Percentiles rank a stretch among this genome's conserved stretches.
Evolutionary conservation across 2,113 vertebrate genomes (phyloP).

Genomic region (Myrmecophaga tridactyla): DNA sequence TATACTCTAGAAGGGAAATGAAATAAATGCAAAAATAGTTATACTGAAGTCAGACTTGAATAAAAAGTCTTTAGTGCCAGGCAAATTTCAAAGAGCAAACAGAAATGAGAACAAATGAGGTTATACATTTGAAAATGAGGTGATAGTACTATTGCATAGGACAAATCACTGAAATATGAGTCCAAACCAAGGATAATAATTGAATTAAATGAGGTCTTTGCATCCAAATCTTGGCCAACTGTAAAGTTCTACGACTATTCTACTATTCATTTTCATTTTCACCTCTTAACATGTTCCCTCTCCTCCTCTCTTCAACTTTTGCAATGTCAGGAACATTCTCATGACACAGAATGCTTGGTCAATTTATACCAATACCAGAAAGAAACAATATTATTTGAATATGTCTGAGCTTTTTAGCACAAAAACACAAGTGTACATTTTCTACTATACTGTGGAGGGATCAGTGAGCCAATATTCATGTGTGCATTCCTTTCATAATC

Average conservation of each 20-base stretch:
- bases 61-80: background rate
- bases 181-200: background rate
- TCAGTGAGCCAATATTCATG: background rate
- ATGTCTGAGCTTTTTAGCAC: background rate
- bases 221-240: background rate
- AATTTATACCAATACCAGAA: background rate
- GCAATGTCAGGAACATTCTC: background rate
- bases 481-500: background rate
- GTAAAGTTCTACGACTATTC: background rate
- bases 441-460: background rate
- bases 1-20: background rate
- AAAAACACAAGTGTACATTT: background rate
- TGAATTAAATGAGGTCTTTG: background rate
- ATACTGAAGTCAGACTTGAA: background rate
- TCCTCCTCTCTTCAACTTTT: background rate
- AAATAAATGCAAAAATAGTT: background rate
- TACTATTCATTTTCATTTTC: background rate
- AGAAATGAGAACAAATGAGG: background rate
- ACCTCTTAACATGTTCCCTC: background rate
- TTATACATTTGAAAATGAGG: background rate
- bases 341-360: background rate
- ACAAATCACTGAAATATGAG: background rate
- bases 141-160: background rate
- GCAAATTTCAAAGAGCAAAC: background rate
- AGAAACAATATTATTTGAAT: background rate